These are phyloP conservation scores for Semaprochilodus insignis DNA, from an alignment of 2,797 vertebrate genomes.

Conservation along the genomic window DNA sequence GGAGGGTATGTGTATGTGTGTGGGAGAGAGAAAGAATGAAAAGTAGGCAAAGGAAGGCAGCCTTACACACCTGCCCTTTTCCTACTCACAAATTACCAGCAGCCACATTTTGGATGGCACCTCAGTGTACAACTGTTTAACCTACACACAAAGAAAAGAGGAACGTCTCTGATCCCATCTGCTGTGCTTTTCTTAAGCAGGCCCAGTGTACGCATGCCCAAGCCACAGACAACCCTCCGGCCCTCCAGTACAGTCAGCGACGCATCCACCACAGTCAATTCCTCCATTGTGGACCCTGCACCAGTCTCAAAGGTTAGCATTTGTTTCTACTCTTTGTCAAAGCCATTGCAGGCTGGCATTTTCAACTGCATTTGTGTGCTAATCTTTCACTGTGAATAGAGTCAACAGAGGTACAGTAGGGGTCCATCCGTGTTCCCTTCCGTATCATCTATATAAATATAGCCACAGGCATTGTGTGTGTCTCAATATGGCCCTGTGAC, in stretches of 20 bases:
- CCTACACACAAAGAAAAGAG: neutral
- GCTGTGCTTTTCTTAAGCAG: constrained; percentile 68
- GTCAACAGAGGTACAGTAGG: neutral
- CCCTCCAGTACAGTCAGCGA: constrained; percentile 91
- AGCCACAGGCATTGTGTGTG: too few relatives aligned
- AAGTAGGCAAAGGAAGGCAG: neutral
- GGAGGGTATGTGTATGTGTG: neutral
- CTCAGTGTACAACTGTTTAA: neutral
- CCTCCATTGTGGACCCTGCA: constrained; percentile 85
- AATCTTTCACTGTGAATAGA: neutral
- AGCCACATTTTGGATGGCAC: neutral
- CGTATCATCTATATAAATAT: too few relatives aligned
- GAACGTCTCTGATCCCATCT: neutral
- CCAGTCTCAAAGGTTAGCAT: constrained; percentile 84
- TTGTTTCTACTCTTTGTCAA: neutral
- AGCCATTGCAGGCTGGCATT: too few relatives aligned
- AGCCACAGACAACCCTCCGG: constrained; percentile 81
- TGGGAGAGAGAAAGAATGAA: neutral
- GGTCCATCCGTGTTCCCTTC: too few relatives aligned
- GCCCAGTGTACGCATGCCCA: constrained; percentile 82
- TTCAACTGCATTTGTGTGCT: neutral
- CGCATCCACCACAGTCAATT: constrained; percentile 85
- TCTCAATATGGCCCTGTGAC: too few relatives aligned
- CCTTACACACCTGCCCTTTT: neutral
- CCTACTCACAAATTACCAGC: neutral